Conservation (phyloP, 2,113 vertebrate species). For the Oenanthe melanoleuca region DNA sequence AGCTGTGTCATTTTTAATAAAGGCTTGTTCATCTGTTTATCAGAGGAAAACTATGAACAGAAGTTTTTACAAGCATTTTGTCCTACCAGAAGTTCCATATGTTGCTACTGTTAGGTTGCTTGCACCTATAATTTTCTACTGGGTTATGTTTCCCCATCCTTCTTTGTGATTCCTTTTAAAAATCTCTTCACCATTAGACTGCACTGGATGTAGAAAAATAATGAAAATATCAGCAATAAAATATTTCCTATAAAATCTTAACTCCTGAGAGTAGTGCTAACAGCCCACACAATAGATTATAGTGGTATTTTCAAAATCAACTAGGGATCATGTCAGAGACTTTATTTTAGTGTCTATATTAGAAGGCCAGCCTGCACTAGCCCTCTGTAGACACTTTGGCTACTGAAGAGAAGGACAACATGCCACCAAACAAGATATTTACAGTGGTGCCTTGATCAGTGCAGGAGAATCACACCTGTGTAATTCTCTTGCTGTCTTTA, state of each 20-base stretch:
- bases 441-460: not conserved
- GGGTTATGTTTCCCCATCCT: not conserved
- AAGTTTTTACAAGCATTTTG: conserved; percentile 2
- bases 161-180: not conserved
- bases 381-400: not conserved
- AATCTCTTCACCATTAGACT: not conserved
- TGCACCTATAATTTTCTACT: not conserved
- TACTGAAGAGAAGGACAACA: not conserved
- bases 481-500: not conserved
- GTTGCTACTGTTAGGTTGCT: not conserved
- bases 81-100: not conserved
- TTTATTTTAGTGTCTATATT: not conserved
- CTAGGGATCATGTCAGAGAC: not conserved
- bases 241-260: not conserved
- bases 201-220: not conserved
- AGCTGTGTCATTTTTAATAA: not conserved
- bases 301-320: not conserved
- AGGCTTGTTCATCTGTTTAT: conserved; percentile 25
- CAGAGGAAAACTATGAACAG: not conserved
- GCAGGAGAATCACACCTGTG: not conserved
- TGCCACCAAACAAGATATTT: not conserved
- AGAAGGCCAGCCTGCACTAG: not conserved
- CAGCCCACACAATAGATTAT: not conserved
- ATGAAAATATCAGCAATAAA: not conserved
- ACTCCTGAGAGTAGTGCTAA: not conserved